These are phyloP conservation scores for Gonioctena quinquepunctata DNA, from an alignment of 1,140 invertebrate species.

Conservation along the genomic window DNA sequence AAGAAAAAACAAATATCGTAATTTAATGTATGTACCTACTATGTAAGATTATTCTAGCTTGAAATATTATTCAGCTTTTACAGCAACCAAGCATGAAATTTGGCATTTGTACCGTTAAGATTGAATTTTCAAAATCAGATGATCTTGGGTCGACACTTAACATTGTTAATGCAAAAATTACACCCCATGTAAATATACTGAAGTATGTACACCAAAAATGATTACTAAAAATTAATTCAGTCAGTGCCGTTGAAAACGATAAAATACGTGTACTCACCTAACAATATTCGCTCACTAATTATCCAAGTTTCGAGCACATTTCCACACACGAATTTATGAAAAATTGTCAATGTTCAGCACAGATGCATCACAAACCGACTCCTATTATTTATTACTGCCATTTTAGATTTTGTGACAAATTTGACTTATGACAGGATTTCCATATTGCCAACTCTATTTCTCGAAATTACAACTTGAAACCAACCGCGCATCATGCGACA, in stretches of 20 bases:
- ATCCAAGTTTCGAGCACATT: not conserved
- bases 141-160: not conserved
- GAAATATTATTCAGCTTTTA: not conserved
- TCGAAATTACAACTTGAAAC: no score
- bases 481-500: no score
- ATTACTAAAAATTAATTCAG: not conserved
- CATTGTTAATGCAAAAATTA: not conserved
- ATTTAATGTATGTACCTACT: not conserved
- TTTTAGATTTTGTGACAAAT: not conserved
- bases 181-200: not conserved
- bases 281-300: not conserved
- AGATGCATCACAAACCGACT: slow-evolving; percentile 3
- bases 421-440: not conserved
- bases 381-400: slow-evolving; percentile 4
- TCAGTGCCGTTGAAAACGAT: not conserved
- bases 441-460: no score
- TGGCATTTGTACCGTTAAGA: not conserved
- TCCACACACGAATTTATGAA: not conserved
- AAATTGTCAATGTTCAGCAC: not conserved
- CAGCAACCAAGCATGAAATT: not conserved
- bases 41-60: not conserved
- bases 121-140: not conserved
- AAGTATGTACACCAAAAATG: not conserved
- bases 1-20: slow-evolving; percentile 1
- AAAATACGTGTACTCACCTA: not conserved